Conservation (phyloP, 2,888 invertebrate species). For the Oligia latruncula region DNA sequence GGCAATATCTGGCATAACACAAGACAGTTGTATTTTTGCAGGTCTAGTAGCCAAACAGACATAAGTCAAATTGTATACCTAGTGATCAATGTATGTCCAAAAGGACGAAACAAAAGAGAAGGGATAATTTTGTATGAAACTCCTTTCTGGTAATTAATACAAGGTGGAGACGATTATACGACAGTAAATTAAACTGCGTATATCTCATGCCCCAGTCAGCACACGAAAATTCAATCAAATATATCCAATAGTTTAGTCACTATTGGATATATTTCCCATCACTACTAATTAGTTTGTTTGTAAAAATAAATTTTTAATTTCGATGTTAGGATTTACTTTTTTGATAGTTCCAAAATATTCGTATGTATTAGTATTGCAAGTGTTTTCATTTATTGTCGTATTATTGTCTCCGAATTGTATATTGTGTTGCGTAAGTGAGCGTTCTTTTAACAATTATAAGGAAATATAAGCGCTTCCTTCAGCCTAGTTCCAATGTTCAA, state of each 20-base stretch:
- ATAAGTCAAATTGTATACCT: not conserved
- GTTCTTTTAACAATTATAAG: not conserved
- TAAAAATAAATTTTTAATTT: not conserved
- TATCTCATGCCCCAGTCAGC: not conserved
- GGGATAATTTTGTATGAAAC: not conserved
- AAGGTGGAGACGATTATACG: not conserved
- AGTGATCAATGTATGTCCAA: not conserved
- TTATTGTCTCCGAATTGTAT: not conserved
- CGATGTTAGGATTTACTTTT: not conserved
- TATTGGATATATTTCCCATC: no score
- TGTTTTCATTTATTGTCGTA: not conserved
- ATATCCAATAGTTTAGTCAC: not conserved
- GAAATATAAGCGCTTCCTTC: not conserved
- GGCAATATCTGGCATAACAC: not conserved
- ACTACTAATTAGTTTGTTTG: not conserved
- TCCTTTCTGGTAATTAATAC: not conserved
- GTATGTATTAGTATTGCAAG: not conserved
- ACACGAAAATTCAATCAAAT: not conserved
- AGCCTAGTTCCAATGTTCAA: not conserved
- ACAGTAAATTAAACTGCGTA: not conserved
- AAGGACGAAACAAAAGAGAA: not conserved
- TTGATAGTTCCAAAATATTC: not conserved
- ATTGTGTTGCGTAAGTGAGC: not conserved
- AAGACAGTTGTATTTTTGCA: not conserved
- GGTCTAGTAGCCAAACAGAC: not conserved